These are phyloP conservation scores for Apamea monoglypha DNA, from an alignment of 2,888 invertebrate genomes.

Conservation along the genomic window DNA sequence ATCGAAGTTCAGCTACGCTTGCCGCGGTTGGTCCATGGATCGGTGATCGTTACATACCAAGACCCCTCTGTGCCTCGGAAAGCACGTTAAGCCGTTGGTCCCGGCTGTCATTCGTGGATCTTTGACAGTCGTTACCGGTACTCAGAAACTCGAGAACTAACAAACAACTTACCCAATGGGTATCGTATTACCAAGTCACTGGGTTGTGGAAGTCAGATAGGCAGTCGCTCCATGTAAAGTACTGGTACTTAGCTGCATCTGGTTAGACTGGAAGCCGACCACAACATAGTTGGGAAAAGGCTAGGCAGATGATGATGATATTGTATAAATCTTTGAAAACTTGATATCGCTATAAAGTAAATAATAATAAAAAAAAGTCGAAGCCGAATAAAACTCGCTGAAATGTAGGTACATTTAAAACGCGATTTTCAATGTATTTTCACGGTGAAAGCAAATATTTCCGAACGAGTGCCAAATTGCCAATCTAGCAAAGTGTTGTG, in stretches of 20 bases:
- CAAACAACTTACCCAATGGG: no score
- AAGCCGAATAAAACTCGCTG: constrained; percentile 20
- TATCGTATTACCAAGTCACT: no score
- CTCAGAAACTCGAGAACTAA: neutral
- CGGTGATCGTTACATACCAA: neutral
- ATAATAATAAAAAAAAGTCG: neutral
- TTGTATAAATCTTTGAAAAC: neutral
- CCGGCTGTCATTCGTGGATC: neutral
- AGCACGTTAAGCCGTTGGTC: neutral
- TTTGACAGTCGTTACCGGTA: neutral
- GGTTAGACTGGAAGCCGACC: neutral
- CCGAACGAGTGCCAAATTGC: constrained; percentile 82
- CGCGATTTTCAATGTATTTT: constrained; percentile 62
- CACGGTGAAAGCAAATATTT: constrained; percentile 71
- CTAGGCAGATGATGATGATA: neutral
- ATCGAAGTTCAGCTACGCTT: no score
- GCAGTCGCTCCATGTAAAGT: no score
- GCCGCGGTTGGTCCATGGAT: no score
- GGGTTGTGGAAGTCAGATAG: no score
- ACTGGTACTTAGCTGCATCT: neutral
- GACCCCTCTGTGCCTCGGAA: neutral
- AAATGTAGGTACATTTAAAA: constrained; percentile 52
- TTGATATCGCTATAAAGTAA: neutral
- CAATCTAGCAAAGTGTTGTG: constrained; percentile 83
- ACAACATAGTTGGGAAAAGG: neutral